These are phyloP conservation scores for Habrosyne pyritoides DNA, from an alignment of 2,888 invertebrate genomes.

Conservation along the genomic window DNA sequence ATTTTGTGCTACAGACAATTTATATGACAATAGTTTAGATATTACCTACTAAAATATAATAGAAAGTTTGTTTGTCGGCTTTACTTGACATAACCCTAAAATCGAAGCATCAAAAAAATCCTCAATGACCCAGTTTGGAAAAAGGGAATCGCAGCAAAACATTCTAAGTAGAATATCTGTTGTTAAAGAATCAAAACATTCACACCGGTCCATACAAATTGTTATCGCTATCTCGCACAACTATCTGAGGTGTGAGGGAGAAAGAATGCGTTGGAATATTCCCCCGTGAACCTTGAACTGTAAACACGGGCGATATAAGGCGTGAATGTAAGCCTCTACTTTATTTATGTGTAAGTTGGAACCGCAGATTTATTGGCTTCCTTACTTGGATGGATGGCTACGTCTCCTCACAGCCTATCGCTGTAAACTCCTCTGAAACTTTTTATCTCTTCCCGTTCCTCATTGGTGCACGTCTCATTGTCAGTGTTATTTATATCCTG, in stretches of 20 bases:
- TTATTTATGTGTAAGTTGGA: slow-evolving; percentile 68
- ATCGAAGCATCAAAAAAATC: slow-evolving; percentile 17
- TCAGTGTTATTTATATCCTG: slow-evolving; percentile 54
- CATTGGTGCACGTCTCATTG: slow-evolving; percentile 45
- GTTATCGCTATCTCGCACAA: slow-evolving; percentile 53
- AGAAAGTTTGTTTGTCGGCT: too few relatives aligned
- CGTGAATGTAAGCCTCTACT: slow-evolving; percentile 49
- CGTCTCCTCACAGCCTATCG: slow-evolving; percentile 48
- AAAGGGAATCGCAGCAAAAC: slow-evolving; percentile 34
- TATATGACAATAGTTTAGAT: too few relatives aligned
- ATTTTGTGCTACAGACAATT: neutral
- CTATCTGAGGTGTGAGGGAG: slow-evolving; percentile 45
- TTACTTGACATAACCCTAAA: too few relatives aligned
- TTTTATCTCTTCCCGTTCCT: slow-evolving; percentile 44
- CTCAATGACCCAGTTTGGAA: slow-evolving; percentile 16
- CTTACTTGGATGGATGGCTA: slow-evolving; percentile 62
- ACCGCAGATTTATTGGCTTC: slow-evolving; percentile 72
- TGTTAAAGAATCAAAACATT: slow-evolving; percentile 53
- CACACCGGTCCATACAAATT: slow-evolving; percentile 47
- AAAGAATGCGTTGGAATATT: slow-evolving; percentile 44
- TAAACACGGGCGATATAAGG: slow-evolving; percentile 53
- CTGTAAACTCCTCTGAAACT: slow-evolving; percentile 52
- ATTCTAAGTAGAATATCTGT: slow-evolving; percentile 40
- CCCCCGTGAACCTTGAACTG: slow-evolving; percentile 52
- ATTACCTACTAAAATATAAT: too few relatives aligned